These are phyloP conservation scores for Labeo calbasu DNA, from an alignment of 2,797 vertebrate genomes.

Conservation along the genomic window DNA sequence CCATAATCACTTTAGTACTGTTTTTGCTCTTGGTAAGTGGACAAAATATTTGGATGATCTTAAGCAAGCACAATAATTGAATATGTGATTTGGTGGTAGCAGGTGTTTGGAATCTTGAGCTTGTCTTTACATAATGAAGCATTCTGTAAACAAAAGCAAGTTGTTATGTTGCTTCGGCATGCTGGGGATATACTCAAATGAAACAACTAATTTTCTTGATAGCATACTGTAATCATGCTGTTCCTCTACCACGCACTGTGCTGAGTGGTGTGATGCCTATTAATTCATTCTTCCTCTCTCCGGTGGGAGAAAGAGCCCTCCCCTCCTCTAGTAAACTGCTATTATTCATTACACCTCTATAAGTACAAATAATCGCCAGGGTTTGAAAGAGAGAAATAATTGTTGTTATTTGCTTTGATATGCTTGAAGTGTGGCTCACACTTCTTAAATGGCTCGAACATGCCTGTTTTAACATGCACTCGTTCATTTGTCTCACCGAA, in stretches of 20 bases:
- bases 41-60: slow-evolving; percentile 91
- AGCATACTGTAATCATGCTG: slow-evolving; percentile 82
- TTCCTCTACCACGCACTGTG: slow-evolving; percentile 78
- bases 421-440: slow-evolving; percentile 57
- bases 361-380: slow-evolving; percentile 65
- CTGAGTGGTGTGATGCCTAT: slow-evolving; percentile 76
- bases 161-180: slow-evolving; percentile 82
- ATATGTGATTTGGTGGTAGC: slow-evolving; percentile 78
- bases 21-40: slow-evolving; percentile 87
- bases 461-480: slow-evolving; percentile 47
- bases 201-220: slow-evolving; percentile 86
- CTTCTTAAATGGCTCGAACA: slow-evolving; percentile 58
- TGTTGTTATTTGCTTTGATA: slow-evolving; percentile 66
- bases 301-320: slow-evolving; percentile 65
- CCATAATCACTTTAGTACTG: slow-evolving; percentile 84
- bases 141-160: slow-evolving; percentile 88
- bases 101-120: slow-evolving; percentile 83
- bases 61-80: slow-evolving; percentile 86
- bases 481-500: slow-evolving; percentile 29
- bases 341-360: slow-evolving; percentile 72
- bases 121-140: slow-evolving; percentile 80
- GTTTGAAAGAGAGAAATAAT: slow-evolving; percentile 67
- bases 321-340: slow-evolving; percentile 70
- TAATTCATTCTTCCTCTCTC: slow-evolving; percentile 73
- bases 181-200: slow-evolving; percentile 75